These are phyloP conservation scores for Tenebrio molitor DNA, from an alignment of 1,140 invertebrate species.

Conservation along the genomic window DNA sequence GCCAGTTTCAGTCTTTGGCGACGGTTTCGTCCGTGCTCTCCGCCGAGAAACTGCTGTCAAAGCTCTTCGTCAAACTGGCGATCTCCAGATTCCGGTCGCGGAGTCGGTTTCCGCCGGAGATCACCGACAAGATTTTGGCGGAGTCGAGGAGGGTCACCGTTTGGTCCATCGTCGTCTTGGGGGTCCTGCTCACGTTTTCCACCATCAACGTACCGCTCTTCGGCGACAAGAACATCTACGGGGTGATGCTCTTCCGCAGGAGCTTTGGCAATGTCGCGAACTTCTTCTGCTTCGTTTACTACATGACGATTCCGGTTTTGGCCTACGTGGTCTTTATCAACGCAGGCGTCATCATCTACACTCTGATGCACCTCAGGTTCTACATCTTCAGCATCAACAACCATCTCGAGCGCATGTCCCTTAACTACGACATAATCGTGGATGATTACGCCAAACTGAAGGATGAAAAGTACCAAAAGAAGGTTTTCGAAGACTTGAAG, in stretches of 20 bases:
- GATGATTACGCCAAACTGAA: neutral
- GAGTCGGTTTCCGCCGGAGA: neutral
- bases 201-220: neutral
- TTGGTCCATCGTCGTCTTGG: neutral
- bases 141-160: neutral
- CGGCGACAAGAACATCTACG: neutral
- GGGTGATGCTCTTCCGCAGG: neutral
- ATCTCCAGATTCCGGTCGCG: neutral
- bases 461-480: neutral
- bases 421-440: neutral
- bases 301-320: neutral
- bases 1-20: neutral
- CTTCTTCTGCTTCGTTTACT: neutral
- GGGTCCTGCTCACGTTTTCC: neutral
- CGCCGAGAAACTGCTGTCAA: neutral
- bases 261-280: neutral
- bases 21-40: neutral
- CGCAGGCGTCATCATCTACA: neutral
- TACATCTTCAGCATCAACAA: neutral
- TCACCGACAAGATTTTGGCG: neutral
- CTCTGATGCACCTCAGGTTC: neutral
- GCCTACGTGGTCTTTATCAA: neutral
- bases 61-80: neutral
- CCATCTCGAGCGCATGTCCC: neutral
- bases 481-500: neutral